Conservation (phyloP, 2,797 vertebrate species). For the Pangasius djambal region DNA sequence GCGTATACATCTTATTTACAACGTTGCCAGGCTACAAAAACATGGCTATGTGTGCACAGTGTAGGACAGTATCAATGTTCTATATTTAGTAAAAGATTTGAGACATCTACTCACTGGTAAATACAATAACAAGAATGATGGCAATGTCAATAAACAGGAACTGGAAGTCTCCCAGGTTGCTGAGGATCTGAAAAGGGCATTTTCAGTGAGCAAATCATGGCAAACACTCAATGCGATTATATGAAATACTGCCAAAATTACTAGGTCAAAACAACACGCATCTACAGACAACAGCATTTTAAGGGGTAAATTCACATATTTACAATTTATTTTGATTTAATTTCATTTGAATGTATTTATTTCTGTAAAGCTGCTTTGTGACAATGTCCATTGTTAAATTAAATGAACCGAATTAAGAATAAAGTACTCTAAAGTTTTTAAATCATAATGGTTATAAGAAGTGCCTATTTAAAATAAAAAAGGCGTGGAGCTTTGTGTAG, state of each 20-base stretch:
- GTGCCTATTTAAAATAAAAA: not conserved
- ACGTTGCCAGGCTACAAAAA: not conserved
- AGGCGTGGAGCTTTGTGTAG: not conserved
- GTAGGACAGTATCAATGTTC: not conserved
- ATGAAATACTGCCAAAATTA: not conserved
- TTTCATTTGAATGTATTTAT: too few species aligned
- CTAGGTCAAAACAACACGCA: not conserved
- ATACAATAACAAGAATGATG: slow-evolving; percentile 94
- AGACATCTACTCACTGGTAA: slow-evolving; percentile 90
- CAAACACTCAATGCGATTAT: not conserved
- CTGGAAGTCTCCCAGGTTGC: slow-evolving; percentile 97
- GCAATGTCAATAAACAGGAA: slow-evolving; percentile 98
- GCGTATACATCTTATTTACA: not conserved
- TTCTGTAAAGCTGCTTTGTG: too few species aligned
- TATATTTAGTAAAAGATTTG: not conserved
- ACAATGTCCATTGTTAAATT: too few species aligned
- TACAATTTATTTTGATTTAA: too few species aligned
- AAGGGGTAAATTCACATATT: too few species aligned
- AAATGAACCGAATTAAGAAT: not conserved
- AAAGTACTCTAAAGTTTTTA: not conserved
- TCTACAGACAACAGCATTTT: not conserved
- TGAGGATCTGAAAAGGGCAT: slow-evolving; percentile 81
- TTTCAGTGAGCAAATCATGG: not conserved
- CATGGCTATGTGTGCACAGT: not conserved
- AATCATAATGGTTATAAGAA: not conserved